Base-by-base conservation (phyloP, 2,113 vertebrate genomes). In the Ancistrus triradiatus region DNA sequence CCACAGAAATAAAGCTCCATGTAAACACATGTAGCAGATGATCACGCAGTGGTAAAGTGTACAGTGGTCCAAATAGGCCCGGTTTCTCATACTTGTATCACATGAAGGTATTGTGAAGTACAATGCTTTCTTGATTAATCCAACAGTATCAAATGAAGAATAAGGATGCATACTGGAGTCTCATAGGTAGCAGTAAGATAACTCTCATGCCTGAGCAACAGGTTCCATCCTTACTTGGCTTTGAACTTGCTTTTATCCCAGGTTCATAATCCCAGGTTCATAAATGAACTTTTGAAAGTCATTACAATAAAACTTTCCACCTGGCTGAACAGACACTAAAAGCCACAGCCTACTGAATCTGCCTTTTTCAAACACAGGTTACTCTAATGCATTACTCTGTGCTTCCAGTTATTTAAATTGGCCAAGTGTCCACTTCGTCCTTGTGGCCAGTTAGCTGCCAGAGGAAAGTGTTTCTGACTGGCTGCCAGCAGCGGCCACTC, bases 391-490 rank as follows among this genome's bases (percentile, higher is more conserved):
- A 79, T 82, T 74, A 70, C 19, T 51, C 59, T 67, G 38, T 49
- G 70, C 72, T 74, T 77, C 68, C 73, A 84, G 83, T 85, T 78
- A 85, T 69, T 52, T 49, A 83, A 81, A 81, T 81, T 72, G 81
- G 66, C 66, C 49, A 47, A 57, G 22, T 74, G 46, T 72, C 75
- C 48, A 76, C 63, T 73, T 64, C 68, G 66, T 79, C 78, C 75
- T 72, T 68, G 63, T 11, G 25, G 69, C 72, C 77, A 66, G 78
- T 70, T 47, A 72, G 59, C 43, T 72, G 69, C 68, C 68, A 66
- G 42, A 78, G 69, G 27, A 71, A 73, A 69, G 70, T 28, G 69
- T 66, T 58, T 31, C 74, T 81, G 80, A 81, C 77, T 68, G 66
- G 42, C 70, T 79, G 83, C 84, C 85, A 84, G 70, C 37, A 69